Base-by-base conservation (phyloP, 2,113 vertebrate species). In the Sinocyclocheilus maitianheensis region DNA sequence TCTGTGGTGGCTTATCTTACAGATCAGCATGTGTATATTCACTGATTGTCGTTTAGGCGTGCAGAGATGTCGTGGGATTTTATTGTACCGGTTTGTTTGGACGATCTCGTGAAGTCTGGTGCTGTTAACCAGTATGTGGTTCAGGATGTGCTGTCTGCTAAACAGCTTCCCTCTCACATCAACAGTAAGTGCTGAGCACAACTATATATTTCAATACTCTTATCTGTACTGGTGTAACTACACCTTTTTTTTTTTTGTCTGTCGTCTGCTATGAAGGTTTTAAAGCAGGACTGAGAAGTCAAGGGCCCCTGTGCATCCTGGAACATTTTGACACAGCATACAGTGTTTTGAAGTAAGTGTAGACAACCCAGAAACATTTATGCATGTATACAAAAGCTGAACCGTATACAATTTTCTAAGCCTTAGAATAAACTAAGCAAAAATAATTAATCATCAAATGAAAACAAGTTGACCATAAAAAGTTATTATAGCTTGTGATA, bases 281-380 rank as follows among this genome's bases (percentile, higher is more conserved):
- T 89, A 96, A 94, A 89, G 53, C 90, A 2, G 93, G 94, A 0
- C 91, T 97, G 86, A 93, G 95, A 40, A 93, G 92, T 82, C 95
- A 89, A 69, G 97, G 97, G 0, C 95, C 96, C 0, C 84, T 96
- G 86, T 96, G 96, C 20, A 93, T 99, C 84, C 83, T 98, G 88
- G 93, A 98, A 43, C 96, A 99, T 90, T 99, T 99, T 84, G 98
- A 99, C 88, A 88, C 96, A 0, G 9, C 95, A 16, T 99, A 97
- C 93, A 98, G 97, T 77, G 93, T 99, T 53, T 90, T 99, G 10
- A 94, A 96, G 98, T 99, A 92, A 97, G 98, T 97, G 43, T 58
- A 6, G 18, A 26, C 30, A 14, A 13, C 10, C 5, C 37, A 37
- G 30, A 30, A 34, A 37, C 0, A 2, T 6, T 34, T 6, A 37